These are phyloP conservation scores for Monochamus alternatus DNA, from an alignment of 2,888 invertebrate genomes.

Conservation along the genomic window DNA sequence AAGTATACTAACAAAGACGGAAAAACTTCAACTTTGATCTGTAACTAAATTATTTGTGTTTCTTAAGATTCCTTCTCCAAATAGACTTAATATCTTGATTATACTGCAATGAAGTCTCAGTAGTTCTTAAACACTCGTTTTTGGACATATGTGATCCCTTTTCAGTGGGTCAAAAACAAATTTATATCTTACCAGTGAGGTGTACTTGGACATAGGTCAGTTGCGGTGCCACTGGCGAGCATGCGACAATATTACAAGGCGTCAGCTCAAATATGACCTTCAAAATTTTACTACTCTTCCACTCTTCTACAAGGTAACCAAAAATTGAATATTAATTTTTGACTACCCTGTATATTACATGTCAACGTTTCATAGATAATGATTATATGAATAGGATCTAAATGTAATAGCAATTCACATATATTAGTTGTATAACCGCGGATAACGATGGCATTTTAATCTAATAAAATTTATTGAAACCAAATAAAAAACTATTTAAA, in stretches of 20 bases:
- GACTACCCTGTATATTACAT: conserved; percentile 9
- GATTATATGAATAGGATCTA: no score
- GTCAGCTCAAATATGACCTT: conserved; percentile 64
- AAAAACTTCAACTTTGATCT: no score
- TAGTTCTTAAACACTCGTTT: not conserved
- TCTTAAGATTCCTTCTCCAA: no score
- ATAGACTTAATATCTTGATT: no score
- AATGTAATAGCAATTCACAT: no score
- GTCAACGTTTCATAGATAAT: not conserved
- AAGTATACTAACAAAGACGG: no score
- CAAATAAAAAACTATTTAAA: no score
- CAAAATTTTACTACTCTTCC: conserved; percentile 57
- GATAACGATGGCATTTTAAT: no score
- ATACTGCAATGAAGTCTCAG: no score
- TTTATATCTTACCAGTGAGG: conserved; percentile 73
- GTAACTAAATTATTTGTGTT: no score
- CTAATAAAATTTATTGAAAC: no score
- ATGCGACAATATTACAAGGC: conserved; percentile 68
- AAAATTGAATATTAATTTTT: conserved; percentile 38
- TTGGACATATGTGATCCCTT: not conserved
- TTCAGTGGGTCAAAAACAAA: conserved; percentile 1
- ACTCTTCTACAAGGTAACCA: conserved; percentile 51
- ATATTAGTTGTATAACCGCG: no score
- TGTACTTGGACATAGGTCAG: conserved; percentile 76
- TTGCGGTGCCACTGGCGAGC: conserved; percentile 71